A percentile compares a stretch with the other conserved stretches of the same genome.
Conservation (phyloP, 2,797 vertebrate species). For the Semaprochilodus insignis region DNA sequence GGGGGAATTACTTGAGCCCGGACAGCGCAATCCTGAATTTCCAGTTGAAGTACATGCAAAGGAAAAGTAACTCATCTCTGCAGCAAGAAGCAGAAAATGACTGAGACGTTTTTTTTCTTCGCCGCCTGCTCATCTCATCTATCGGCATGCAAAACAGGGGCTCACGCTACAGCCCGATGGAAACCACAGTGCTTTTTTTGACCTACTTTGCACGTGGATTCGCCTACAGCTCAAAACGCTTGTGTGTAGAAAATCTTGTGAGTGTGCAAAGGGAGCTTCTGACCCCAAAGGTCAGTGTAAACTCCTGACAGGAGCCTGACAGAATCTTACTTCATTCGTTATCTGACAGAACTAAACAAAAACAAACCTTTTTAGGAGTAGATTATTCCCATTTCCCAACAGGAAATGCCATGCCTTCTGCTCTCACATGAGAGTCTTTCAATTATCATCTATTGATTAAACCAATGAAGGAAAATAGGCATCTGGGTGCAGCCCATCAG, state of each 20-base stretch:
- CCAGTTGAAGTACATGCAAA: constrained; percentile 55
- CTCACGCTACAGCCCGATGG: not conserved
- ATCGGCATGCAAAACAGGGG: not conserved
- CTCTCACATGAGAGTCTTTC: too few species aligned
- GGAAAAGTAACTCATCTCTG: not conserved
- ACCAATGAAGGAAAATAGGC: too few species aligned
- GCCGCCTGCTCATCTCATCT: not conserved
- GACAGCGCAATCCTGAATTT: constrained; percentile 62
- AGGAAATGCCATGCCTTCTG: too few species aligned
- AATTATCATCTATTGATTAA: too few species aligned
- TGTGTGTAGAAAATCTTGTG: not conserved
- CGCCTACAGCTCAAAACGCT: not conserved
- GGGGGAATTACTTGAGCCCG: not conserved
- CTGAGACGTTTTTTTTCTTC: not conserved
- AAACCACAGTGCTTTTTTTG: not conserved
- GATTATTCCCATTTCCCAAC: too few species aligned
- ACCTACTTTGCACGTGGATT: not conserved
- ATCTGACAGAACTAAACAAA: too few species aligned
- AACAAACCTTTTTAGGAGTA: too few species aligned
- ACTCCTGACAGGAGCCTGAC: constrained; percentile 10
- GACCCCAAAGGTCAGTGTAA: constrained; percentile 28
- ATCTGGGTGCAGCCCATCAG: too few species aligned
- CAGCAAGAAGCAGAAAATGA: not conserved
- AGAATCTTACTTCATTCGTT: not conserved
- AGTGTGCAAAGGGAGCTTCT: constrained; percentile 28